Evolutionary conservation across 53 echinoderm and acorn worm genomes (phyloP).

Genomic region (Astropecten irregularis): DNA sequence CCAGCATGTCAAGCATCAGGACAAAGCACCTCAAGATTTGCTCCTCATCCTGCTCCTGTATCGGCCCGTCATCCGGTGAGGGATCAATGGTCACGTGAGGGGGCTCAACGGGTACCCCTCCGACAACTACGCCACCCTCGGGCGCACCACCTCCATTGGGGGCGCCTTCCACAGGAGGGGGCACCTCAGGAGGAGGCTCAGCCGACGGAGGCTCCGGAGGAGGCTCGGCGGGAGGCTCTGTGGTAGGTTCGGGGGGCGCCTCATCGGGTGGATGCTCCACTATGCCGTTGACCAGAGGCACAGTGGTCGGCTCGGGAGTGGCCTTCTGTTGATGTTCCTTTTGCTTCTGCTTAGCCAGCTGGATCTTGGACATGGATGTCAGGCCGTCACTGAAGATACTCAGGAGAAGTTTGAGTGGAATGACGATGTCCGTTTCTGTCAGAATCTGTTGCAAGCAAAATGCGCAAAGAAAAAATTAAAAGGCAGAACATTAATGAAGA

Average conservation of each 20-base stretch:
- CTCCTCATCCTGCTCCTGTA: conserved; percentile 84
- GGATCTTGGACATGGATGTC: conserved; percentile 76
- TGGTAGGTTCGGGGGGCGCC: neutral
- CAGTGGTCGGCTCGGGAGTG: neutral
- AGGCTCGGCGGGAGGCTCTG: neutral
- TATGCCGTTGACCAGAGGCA: too few relatives aligned
- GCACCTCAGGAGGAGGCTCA: conserved; percentile 17
- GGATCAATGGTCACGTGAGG: conserved; percentile 86
- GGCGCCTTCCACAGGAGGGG: neutral
- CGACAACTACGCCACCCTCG: neutral
- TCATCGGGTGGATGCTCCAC: neutral
- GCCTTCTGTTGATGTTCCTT: conserved; percentile 34
- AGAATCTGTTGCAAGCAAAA: conserved; percentile 70
- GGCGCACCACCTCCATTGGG: conserved; percentile 1
- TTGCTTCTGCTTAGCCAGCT: conserved; percentile 62
- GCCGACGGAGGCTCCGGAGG: neutral
- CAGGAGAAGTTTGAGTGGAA: conserved; percentile 81
- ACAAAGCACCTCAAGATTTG: conserved; percentile 83
- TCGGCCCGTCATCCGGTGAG: conserved; percentile 64
- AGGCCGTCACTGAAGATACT: conserved; percentile 92
- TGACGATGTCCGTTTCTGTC: conserved; percentile 89
- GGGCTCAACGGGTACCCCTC: conserved; percentile 60
- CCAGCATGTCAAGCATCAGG: conserved; percentile 86
- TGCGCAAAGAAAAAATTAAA: too few relatives aligned
- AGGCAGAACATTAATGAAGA: neutral